A percentile compares a stretch with the other conserved stretches of the same genome.
Conservation (phyloP, 2,797 vertebrate species). For the Australoheros facetus region DNA sequence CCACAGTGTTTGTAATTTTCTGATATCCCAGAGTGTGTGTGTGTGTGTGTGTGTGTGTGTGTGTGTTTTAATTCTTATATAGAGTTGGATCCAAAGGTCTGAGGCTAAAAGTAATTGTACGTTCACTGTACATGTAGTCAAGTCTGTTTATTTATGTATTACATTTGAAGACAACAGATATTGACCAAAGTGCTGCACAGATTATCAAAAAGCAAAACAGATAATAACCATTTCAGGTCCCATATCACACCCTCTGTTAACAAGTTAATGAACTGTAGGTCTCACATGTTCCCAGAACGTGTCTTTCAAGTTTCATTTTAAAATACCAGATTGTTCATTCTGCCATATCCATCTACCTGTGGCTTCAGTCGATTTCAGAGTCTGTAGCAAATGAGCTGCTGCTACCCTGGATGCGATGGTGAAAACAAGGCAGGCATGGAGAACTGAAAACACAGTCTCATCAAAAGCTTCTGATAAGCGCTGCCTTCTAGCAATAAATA, state of each 20-base stretch:
- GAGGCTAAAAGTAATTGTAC: too few species aligned
- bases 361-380: background rate
- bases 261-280: too few species aligned
- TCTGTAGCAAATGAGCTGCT: background rate
- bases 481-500: background rate
- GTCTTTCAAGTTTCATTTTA: background rate
- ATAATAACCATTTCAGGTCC: background rate
- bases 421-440: background rate
- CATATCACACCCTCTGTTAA: background rate
- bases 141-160: background rate
- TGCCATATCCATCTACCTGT: background rate
- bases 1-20: background rate
- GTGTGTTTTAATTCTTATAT: too few species aligned
- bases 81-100: too few species aligned
- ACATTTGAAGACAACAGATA: background rate
- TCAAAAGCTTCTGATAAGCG: background rate
- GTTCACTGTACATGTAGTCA: background rate
- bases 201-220: too few species aligned
- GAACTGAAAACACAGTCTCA: background rate
- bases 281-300: background rate
- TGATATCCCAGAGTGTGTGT: background rate
- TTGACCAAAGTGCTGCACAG: background rate
- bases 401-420: background rate
- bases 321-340: background rate
- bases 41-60: too few species aligned